Conservation (phyloP, 2,113 vertebrate genomes). For the Hemibagrus wyckioides region DNA sequence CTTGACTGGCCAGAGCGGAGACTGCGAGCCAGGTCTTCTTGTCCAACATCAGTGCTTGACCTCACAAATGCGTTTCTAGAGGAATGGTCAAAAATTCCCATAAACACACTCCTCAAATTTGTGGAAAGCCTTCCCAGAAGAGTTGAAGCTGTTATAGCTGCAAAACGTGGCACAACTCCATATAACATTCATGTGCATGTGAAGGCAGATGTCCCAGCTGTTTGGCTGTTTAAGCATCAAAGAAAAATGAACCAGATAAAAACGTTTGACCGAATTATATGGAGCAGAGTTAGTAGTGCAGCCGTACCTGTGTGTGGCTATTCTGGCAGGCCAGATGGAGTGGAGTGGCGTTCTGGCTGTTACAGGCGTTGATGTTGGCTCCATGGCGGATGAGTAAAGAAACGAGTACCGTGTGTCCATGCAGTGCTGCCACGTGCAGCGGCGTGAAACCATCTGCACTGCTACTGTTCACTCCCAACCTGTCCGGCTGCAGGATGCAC, state of each 20-base stretch:
- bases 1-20: no score
- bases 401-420: slow-evolving; percentile 76
- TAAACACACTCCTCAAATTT: no score
- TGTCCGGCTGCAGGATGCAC: slow-evolving; percentile 67
- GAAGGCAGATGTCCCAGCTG: no score
- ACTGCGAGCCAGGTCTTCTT: no score
- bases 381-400: slow-evolving; percentile 81
- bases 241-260: background rate
- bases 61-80: no score
- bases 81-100: no score
- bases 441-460: slow-evolving; percentile 80
- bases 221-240: background rate
- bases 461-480: slow-evolving; percentile 82
- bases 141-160: no score
- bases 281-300: background rate
- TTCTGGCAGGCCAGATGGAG: slow-evolving; percentile 91
- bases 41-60: no score
- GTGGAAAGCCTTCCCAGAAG: no score
- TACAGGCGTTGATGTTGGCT: slow-evolving; percentile 75
- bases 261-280: background rate
- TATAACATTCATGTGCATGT: no score
- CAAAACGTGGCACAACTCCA: no score
- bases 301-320: slow-evolving; percentile 81
- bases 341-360: slow-evolving; percentile 75
- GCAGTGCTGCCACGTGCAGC: slow-evolving; percentile 84